phyloP scores from a whole-genome alignment of 2,113 vertebrate genomes.

The Crotalus tigris region DNA sequence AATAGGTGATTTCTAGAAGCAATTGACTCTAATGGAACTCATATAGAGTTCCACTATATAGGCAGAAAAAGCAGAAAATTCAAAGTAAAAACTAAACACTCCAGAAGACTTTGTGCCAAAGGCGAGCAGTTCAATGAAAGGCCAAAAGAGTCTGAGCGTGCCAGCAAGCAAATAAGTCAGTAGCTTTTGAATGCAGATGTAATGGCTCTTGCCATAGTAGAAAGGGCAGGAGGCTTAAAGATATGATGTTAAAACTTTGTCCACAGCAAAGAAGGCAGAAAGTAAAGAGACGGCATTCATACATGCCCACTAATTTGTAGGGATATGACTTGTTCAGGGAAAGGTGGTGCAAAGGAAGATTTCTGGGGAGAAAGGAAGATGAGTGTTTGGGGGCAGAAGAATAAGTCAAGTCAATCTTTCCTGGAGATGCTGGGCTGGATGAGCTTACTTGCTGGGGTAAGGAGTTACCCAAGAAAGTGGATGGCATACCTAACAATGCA shows the following conservation, averaged over 20 bases:
- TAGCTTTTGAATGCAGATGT: not conserved
- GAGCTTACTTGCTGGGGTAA: not conserved
- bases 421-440: not conserved
- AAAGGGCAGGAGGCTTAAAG: not conserved
- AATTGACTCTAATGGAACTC: not conserved
- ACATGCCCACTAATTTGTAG: not conserved
- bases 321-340: not conserved
- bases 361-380: not conserved
- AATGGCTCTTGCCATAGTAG: not conserved
- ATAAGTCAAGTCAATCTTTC: not conserved
- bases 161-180: not conserved
- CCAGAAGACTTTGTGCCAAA: not conserved
- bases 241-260: not conserved
- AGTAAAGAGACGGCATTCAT: not conserved
- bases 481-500: not conserved
- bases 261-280: not conserved
- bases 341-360: not conserved
- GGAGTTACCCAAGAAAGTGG: not conserved
- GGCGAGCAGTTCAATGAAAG: not conserved
- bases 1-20: not conserved
- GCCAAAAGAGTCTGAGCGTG: not conserved
- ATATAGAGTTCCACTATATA: not conserved
- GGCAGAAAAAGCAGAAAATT: not conserved
- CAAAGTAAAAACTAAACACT: not conserved
- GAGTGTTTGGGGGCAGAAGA: not conserved